Evolutionary conservation across 2,797 vertebrate genomes (phyloP), one percentile per base, ranked within the genome.

Genomic region (Xerus rutilus): DNA sequence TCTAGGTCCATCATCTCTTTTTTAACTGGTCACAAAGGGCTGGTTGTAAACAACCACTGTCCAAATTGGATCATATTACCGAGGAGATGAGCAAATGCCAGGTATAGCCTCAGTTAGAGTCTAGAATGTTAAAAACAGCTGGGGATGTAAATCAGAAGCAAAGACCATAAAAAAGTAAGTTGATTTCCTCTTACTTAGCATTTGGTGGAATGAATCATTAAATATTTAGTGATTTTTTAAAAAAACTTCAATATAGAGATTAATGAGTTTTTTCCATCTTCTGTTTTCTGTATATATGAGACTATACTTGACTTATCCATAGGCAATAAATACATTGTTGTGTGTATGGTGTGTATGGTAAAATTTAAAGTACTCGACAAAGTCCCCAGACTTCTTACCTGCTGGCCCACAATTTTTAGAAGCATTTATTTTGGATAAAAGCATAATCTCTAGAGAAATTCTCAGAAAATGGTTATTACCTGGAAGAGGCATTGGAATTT

Each of bases 151-250:
- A 62, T 95, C 76, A 94, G 67, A 95, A 89, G 64, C 62, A 93
- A 96, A 91, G 72, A 82, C 52, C 77, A 35, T 67, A 28, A 88
- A 77, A 96, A 93, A 83, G 57, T 94, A 89, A 72, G 59, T 79
- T 87, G 83, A 91, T 95, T 96, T 97, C 52, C 23, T 91, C 47
- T 94, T 92, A 88, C 39, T 87, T 92, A 85, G 30, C 57, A 95
- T 92, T 89, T 78, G 86, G 69, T 86, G 30, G 69, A 97, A 86
- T 92, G 92, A 90, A 83, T 95, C 52, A 96, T 86, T 95, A 95
- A 93, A 90, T 93, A 83, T 12, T 45, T 57, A 52, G 59, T 83
- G 59, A 57, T 89, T 93, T 89, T 87, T 64, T 49, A 32, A 94
- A 90, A 93, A 87, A 67, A 10, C 83, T 96, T 94, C 72, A 81